phyloP scores from a whole-genome alignment of 2,888 invertebrate genomes.

The Drosophila basisetae region DNA sequence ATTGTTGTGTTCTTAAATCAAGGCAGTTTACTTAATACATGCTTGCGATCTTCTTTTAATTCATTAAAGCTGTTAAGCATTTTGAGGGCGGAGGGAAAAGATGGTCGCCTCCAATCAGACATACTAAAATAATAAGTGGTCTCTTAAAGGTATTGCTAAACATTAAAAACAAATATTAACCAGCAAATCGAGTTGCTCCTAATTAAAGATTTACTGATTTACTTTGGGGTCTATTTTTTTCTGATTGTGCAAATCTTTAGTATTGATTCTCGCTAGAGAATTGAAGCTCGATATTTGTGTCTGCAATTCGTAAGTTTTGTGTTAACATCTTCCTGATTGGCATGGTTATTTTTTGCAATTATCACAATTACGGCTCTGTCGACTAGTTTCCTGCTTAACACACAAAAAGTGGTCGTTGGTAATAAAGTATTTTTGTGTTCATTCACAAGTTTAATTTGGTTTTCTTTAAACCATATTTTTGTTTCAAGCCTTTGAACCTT shows the following conservation, averaged over 20 bases:
- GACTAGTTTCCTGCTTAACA: background rate
- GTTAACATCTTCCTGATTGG: background rate
- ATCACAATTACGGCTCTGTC: background rate
- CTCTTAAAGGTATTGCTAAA: too few species aligned
- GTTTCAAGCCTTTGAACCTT: background rate
- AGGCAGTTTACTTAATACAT: constrained; percentile 1
- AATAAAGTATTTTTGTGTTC: background rate
- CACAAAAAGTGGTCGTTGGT: too few species aligned
- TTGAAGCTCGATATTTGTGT: background rate
- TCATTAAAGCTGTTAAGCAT: background rate
- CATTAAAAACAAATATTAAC: too few species aligned
- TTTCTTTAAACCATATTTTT: background rate
- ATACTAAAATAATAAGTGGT: too few species aligned
- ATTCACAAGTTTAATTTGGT: background rate
- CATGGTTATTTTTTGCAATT: background rate
- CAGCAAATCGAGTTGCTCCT: too few species aligned
- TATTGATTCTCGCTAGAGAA: background rate
- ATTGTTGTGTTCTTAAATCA: background rate
- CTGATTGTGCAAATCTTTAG: background rate
- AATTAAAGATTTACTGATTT: too few species aligned
- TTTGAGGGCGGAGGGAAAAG: background rate
- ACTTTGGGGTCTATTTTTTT: background rate
- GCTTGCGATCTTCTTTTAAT: constrained; percentile 5
- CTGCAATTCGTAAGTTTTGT: background rate
- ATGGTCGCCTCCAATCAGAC: background rate